phyloP scores from a whole-genome alignment of 2,797 vertebrate genomes.

The Acanthurus lineatus region DNA sequence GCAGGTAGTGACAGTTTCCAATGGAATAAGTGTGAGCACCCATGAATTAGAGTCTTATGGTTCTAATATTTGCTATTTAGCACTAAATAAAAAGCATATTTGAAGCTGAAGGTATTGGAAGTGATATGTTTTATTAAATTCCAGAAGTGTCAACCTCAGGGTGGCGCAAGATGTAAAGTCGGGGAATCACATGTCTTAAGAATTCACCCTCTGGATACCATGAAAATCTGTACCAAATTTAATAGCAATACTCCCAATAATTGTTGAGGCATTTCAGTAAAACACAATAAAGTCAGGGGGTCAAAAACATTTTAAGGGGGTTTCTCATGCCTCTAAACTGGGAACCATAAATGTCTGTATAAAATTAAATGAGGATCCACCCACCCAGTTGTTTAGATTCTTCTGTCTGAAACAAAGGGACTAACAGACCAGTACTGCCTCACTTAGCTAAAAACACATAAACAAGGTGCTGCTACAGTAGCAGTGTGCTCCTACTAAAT shows the following conservation, averaged over 20 bases:
- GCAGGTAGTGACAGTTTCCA: too few species aligned
- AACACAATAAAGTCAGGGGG: neutral
- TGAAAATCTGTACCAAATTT: neutral
- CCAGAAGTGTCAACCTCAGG: neutral
- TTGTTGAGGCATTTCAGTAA: neutral
- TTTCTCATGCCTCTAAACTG: too few species aligned
- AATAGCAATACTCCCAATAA: neutral
- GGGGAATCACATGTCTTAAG: too few species aligned
- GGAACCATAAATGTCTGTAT: neutral
- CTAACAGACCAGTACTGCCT: neutral
- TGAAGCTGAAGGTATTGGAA: too few species aligned
- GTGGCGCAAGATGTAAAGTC: neutral
- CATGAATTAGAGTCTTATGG: too few species aligned
- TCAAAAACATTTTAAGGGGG: neutral
- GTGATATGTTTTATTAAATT: neutral
- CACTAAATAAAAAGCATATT: too few species aligned
- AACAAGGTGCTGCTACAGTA: neutral
- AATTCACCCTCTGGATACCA: neutral
- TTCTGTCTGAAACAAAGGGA: neutral
- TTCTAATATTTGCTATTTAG: too few species aligned
- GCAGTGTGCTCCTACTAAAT: neutral
- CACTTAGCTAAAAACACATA: neutral
- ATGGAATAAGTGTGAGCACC: too few species aligned
- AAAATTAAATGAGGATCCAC: neutral
- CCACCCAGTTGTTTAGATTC: too few species aligned